Base-by-base conservation (phyloP, 2,797 vertebrate genomes). In the Cichlasoma orientale region DNA sequence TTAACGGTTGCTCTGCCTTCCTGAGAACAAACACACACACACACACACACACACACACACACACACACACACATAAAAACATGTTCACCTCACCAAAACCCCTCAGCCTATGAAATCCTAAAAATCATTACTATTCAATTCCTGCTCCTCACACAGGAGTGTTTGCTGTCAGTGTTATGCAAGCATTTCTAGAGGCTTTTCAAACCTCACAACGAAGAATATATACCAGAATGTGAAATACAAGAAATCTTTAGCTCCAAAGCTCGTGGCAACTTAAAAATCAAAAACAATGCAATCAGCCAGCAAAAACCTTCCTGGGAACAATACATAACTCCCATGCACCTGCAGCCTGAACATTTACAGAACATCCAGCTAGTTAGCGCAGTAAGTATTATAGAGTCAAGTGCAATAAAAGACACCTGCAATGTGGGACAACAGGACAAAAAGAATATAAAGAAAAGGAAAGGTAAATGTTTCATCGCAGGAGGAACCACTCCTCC, bases 1-100 rank as follows among this genome's bases (percentile, higher is more conserved):
- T 99, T 99, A 85, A 99, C 98, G 9, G 98, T 99, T 80, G 98
- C 98, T 97, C 98, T 97, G 93, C 97, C 97, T 93, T 99, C 98
- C 98, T 99, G 88, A 84, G 92, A 33, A 56, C 68, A 77, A 83
- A 87, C 23, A 86, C 29, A 66, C 14, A 18, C 27, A 56, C 16
- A 57, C 9, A 80, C 56, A 72, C 6, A 88, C 12, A 13, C 12
- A 14, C 2, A 7, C n/a, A n/a, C n/a, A n/a, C n/a, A n/a, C n/a
- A n/a, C n/a, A n/a, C n/a, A n/a, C n/a, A n/a, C n/a, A n/a, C n/a
- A n/a, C 29, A 56, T 29, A 54, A 50, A 80, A 68, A 50, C 13
- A 89, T 19, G 0, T 63, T 66, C 59, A 72, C 29, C 82, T 72
- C 55, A 83, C n/a, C 16, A 74, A 77, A 77, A 71, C 1, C 4